A percentile compares a stretch with the other conserved stretches of the same genome.
phyloP scores from a whole-genome alignment of 2,797 vertebrate species.

The Mus spretus region DNA sequence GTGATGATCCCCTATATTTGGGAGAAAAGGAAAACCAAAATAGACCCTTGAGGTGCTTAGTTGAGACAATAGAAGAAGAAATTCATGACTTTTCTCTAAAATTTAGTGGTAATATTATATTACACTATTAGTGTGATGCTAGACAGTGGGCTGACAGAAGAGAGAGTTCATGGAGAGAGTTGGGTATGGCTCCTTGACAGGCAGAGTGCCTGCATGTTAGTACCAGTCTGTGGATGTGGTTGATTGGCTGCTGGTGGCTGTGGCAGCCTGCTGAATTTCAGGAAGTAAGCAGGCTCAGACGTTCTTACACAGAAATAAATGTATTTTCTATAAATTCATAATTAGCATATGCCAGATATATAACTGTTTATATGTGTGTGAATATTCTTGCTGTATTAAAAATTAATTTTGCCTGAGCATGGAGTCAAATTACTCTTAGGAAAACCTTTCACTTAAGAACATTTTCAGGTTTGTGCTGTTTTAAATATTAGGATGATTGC shows the following conservation, averaged over 20 bases:
- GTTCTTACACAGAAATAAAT: conserved; percentile 27
- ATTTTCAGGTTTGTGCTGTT: conserved; percentile 46
- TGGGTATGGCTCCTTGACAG: neutral
- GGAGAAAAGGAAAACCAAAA: neutral
- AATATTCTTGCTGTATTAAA: conserved; percentile 6
- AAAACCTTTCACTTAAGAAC: conserved; percentile 21
- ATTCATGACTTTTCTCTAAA: neutral
- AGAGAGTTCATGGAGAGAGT: neutral
- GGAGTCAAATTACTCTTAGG: neutral
- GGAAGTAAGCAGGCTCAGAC: neutral
- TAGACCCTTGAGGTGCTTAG: neutral
- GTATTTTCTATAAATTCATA: conserved; percentile 14
- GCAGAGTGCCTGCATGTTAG: neutral
- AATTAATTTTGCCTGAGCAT: conserved; percentile 57
- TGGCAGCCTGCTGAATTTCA: neutral
- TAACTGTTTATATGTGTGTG: neutral
- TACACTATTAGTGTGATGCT: neutral
- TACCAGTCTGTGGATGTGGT: neutral
- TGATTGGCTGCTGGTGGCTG: neutral
- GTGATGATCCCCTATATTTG: neutral
- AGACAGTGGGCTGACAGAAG: neutral
- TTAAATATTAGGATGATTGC: conserved; percentile 35
- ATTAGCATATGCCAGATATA: neutral
- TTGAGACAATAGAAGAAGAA: neutral
- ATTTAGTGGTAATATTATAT: conserved; percentile 2